Conservation (phyloP, 1,140 invertebrate genomes). For the Orussus abietinus region DNA sequence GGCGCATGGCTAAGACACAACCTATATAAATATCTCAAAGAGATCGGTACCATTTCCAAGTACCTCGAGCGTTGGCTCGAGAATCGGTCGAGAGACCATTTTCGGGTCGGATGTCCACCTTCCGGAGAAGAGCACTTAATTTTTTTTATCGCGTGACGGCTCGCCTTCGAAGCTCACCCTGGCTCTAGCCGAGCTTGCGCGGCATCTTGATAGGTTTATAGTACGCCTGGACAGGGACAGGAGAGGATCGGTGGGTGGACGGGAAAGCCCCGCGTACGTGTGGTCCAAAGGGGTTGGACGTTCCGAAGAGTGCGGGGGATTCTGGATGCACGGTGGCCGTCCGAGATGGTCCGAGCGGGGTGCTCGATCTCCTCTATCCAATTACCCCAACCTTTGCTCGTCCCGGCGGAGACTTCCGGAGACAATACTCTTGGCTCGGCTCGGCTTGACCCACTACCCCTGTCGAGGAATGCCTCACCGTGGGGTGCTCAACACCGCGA, state of each 20-base stretch:
- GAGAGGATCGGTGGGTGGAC: background rate
- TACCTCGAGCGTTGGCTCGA: background rate
- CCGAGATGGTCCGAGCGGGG: slow-evolving; percentile 15
- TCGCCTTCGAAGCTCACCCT: slow-evolving; percentile 2
- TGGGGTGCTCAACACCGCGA: slow-evolving; percentile 23
- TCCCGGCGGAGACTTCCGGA: slow-evolving; percentile 39
- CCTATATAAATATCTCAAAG: too few species aligned
- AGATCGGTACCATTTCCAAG: too few species aligned
- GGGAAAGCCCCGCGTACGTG: slow-evolving; percentile 5
- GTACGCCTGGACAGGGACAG: background rate
- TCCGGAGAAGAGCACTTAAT: slow-evolving; percentile 12
- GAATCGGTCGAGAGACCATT: background rate
- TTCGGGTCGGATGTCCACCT: slow-evolving; percentile 3
- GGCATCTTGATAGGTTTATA: slow-evolving; percentile 1
- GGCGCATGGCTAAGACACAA: too few species aligned
- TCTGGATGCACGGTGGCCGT: slow-evolving; percentile 10
- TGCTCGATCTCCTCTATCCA: slow-evolving; percentile 43
- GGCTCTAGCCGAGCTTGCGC: slow-evolving; percentile 6
- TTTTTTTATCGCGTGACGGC: slow-evolving; percentile 18
- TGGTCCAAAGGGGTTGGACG: background rate
- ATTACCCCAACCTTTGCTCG: slow-evolving; percentile 41
- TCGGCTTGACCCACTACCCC: slow-evolving; percentile 24
- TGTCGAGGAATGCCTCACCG: slow-evolving; percentile 13
- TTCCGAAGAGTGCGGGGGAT: slow-evolving; percentile 9
- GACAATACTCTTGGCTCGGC: slow-evolving; percentile 39